phyloP scores from a whole-genome alignment of 1,140 invertebrate species.

The Drosophila nikananu region DNA sequence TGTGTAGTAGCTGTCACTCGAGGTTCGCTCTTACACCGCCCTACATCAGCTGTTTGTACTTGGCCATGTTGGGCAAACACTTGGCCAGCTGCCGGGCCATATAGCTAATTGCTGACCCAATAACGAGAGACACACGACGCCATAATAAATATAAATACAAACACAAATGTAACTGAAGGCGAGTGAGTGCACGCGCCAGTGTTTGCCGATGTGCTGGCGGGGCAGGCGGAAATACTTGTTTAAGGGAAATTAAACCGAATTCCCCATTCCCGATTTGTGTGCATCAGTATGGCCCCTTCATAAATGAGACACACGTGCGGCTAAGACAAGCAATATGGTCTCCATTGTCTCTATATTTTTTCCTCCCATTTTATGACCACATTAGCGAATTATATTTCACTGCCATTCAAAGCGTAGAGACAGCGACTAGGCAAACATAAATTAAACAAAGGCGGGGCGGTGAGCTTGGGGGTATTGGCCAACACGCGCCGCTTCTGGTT shows the following conservation, averaged over 20 bases:
- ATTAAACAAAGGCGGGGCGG: constrained; percentile 54
- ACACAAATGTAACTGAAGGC: constrained; percentile 57
- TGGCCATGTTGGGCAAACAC: constrained; percentile 23
- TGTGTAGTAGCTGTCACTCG: constrained; percentile 10
- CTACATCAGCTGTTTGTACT: constrained; percentile 29
- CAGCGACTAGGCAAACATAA: constrained; percentile 62
- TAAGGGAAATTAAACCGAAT: constrained; percentile 34
- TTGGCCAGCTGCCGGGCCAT: constrained; percentile 19
- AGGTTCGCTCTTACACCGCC: constrained; percentile 5
- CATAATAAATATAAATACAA: constrained; percentile 42
- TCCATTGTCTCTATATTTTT: constrained; percentile 51
- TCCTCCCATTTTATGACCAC: constrained; percentile 66
- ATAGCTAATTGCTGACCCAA: constrained; percentile 74
- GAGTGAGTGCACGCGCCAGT: constrained; percentile 66
- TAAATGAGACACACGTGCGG: constrained; percentile 64
- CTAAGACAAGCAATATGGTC: constrained; percentile 39
- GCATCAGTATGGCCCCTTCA: constrained; percentile 19
- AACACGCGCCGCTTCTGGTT: constrained; percentile 63
- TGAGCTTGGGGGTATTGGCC: constrained; percentile 16
- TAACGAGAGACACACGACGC: constrained; percentile 68
- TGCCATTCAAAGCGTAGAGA: constrained; percentile 52
- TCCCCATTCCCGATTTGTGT: not conserved
- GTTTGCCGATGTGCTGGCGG: constrained; percentile 27
- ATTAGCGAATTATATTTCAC: constrained; percentile 78
- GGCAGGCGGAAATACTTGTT: constrained; percentile 26